phyloP scores from a whole-genome alignment of 2,113 vertebrate species.

The Enhydra lutris region DNA sequence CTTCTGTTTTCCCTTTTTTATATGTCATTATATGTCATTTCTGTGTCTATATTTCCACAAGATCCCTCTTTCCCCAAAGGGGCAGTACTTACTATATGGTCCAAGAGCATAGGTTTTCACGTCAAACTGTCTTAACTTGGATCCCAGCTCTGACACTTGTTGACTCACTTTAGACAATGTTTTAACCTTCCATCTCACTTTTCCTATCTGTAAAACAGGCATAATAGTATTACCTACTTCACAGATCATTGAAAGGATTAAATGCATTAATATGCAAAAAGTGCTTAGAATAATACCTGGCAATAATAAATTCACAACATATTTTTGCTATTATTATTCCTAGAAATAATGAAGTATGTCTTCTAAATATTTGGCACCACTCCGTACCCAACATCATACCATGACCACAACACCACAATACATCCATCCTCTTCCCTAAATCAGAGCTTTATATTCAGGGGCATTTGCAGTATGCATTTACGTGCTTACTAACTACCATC shows the following conservation, averaged over 20 bases:
- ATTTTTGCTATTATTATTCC: slow-evolving; percentile 23
- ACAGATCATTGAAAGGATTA: neutral
- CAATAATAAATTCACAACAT: neutral
- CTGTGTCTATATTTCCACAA: slow-evolving; percentile 12
- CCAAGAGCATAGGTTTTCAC: slow-evolving; percentile 22
- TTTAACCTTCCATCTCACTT: neutral
- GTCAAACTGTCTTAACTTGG: neutral
- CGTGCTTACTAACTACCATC: neutral
- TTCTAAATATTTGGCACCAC: neutral
- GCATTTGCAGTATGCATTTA: neutral
- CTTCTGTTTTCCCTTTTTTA: slow-evolving; percentile 3
- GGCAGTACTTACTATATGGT: neutral
- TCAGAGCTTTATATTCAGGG: neutral
- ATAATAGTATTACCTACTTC: neutral
- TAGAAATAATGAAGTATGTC: neutral
- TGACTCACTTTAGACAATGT: slow-evolving; percentile 19
- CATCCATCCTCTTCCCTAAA: neutral
- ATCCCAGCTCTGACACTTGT: neutral
- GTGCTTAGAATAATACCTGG: neutral
- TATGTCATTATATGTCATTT: neutral
- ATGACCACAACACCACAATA: neutral
- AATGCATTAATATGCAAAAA: neutral
- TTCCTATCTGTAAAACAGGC: neutral
- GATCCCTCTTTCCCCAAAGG: neutral
- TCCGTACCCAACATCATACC: neutral